phyloP scores from a whole-genome alignment of 30 jellyfish, hydroid and myxozoan species.

The Rhopilema esculentum region DNA sequence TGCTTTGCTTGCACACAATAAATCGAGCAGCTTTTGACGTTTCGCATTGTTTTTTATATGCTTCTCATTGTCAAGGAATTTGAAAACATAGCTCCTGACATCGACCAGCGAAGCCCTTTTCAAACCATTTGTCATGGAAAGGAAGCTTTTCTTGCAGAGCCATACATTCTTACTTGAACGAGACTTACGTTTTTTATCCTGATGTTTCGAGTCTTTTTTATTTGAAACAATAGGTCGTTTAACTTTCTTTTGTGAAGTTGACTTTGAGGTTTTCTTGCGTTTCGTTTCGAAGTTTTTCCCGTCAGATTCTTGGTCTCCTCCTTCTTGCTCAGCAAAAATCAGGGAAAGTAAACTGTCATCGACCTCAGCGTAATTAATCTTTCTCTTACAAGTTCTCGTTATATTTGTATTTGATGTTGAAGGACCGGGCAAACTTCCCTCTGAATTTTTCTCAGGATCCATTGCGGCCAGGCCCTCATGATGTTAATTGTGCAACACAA shows the following conservation, averaged over 20 bases:
- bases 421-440: slow-evolving; percentile 41
- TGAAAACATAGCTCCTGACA: slow-evolving; percentile 21
- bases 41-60: slow-evolving; percentile 35
- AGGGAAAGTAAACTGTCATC: slow-evolving; percentile 43
- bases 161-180: slow-evolving; percentile 28
- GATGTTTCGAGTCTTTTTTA: slow-evolving; percentile 29
- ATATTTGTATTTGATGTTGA: slow-evolving; percentile 5
- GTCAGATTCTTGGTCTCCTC: slow-evolving; percentile 21
- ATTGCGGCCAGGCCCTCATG: slow-evolving; percentile 8
- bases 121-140: slow-evolving; percentile 27
- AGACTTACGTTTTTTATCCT: slow-evolving; percentile 15
- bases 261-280: slow-evolving; percentile 24
- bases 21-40: slow-evolving; percentile 44
- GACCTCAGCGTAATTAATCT: slow-evolving; percentile 15
- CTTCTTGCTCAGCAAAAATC: slow-evolving; percentile 20
- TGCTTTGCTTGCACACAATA: slow-evolving; percentile 10
- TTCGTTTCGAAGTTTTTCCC: slow-evolving; percentile 1
- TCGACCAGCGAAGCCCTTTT: slow-evolving; percentile 34
- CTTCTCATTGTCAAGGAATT: slow-evolving; percentile 47
- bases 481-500: not conserved
- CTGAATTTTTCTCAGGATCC: slow-evolving; percentile 6
- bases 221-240: not conserved
- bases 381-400: slow-evolving; percentile 24
- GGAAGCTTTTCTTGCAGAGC: slow-evolving; percentile 47
- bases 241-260: slow-evolving; percentile 2